These are phyloP conservation scores for Morpho achilles DNA, from an alignment of 2,888 invertebrate genomes.

Conservation along the genomic window DNA sequence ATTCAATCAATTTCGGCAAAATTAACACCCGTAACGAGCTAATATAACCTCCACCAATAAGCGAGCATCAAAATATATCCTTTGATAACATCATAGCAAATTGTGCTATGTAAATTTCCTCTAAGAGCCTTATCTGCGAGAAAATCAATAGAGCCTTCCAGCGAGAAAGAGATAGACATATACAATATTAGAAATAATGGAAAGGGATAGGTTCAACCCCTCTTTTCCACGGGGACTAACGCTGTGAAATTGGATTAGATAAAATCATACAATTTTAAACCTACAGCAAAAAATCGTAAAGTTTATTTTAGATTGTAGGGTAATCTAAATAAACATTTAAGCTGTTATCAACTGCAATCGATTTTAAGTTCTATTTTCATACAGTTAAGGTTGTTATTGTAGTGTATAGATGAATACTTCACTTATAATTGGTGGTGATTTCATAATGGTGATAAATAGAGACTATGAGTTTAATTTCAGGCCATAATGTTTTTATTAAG, in stretches of 20 bases:
- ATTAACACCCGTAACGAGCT: slow-evolving; percentile 7
- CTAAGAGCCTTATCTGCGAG: slow-evolving; percentile 42
- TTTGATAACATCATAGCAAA: slow-evolving; percentile 33
- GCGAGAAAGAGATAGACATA: slow-evolving; percentile 30
- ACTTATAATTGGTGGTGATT: slow-evolving; percentile 53
- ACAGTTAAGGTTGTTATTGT: slow-evolving; percentile 9
- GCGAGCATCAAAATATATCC: slow-evolving; percentile 23
- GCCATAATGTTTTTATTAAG: slow-evolving; percentile 48
- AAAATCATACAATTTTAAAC: slow-evolving; percentile 12
- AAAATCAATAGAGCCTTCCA: slow-evolving; percentile 58
- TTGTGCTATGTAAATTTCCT: slow-evolving; percentile 53
- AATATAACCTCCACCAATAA: slow-evolving; percentile 9
- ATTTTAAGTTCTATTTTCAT: slow-evolving; percentile 14
- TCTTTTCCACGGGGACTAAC: slow-evolving; percentile 35
- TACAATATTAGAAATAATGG: slow-evolving; percentile 7
- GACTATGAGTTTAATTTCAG: slow-evolving; percentile 41
- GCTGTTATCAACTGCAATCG: slow-evolving; percentile 4
- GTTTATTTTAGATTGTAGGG: slow-evolving; percentile 4
- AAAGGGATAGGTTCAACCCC: slow-evolving; percentile 35
- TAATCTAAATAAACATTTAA: slow-evolving; percentile 15
- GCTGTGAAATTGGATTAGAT: slow-evolving; percentile 41
- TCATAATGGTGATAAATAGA: slow-evolving; percentile 57
- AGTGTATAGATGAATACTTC: slow-evolving; percentile 28
- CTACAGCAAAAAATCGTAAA: neutral
- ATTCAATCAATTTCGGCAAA: neutral